Percentiles rank a stretch among this genome's conserved stretches.
Conservation (phyloP, 53 echinoderm and acorn worm species). For the Apostichopus leukothele region DNA sequence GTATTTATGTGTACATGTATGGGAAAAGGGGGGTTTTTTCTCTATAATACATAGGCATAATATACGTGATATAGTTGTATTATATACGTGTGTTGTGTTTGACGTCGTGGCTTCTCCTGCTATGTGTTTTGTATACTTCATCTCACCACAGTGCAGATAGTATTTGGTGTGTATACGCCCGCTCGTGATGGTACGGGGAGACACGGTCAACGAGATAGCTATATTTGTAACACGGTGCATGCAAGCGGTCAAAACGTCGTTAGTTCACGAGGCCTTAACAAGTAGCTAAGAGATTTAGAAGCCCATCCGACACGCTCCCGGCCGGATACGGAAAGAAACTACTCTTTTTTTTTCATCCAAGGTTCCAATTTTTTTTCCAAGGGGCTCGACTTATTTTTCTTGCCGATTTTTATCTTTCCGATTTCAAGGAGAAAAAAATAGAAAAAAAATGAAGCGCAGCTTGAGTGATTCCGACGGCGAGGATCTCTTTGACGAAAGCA, state of each 20-base stretch:
- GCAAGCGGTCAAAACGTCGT: slow-evolving; percentile 43
- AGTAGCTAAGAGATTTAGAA: slow-evolving; percentile 18
- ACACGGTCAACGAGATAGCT: not conserved
- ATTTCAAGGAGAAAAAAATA: not conserved
- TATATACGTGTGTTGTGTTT: no score
- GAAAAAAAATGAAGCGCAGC: slow-evolving; percentile 81
- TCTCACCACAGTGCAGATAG: no score
- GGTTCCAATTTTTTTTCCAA: not conserved
- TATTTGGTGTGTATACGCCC: not conserved
- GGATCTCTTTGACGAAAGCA: slow-evolving; percentile 91
- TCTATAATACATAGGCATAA: no score
- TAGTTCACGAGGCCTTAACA: slow-evolving; percentile 10
- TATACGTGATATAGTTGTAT: no score
- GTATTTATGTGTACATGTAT: no score
- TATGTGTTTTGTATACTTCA: no score
- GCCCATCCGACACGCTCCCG: slow-evolving; percentile 13
- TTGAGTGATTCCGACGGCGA: slow-evolving; percentile 96
- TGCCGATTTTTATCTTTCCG: not conserved
- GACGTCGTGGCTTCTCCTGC: no score
- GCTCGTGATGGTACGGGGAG: not conserved
- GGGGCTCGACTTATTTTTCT: not conserved
- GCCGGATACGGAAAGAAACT: not conserved
- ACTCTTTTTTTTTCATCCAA: not conserved
- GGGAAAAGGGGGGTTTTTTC: no score
- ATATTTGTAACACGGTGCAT: slow-evolving; percentile 36